Evolutionary conservation across 1,140 invertebrate species (phyloP).

Genomic region (Cotesia glomerata): DNA sequence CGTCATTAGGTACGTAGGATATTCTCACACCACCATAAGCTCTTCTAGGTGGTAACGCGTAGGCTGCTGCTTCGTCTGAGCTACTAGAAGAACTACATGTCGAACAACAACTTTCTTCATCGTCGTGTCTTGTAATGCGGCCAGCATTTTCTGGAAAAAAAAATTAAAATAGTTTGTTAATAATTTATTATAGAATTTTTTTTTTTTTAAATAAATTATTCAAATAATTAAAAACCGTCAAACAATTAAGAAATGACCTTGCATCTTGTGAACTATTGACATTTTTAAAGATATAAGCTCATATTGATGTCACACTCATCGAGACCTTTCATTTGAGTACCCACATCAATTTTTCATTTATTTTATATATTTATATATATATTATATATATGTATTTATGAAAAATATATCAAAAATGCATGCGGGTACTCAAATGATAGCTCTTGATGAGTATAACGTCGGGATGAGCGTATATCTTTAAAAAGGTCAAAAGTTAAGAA

Average conservation of each 20-base stretch:
- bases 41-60: slow-evolving; percentile 78
- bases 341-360: too few relatives aligned
- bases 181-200: background rate
- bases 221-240: background rate
- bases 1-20: slow-evolving; percentile 89
- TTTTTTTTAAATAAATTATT: background rate
- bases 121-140: slow-evolving; percentile 64
- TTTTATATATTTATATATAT: too few relatives aligned
- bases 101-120: slow-evolving; percentile 80
- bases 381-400: too few relatives aligned
- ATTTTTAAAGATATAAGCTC: too few relatives aligned
- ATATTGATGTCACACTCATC: too few relatives aligned
- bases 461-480: too few relatives aligned
- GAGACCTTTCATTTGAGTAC: too few relatives aligned
- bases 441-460: too few relatives aligned
- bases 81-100: slow-evolving; percentile 85
- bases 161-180: background rate
- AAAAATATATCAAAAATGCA: too few relatives aligned
- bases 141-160: slow-evolving; percentile 37
- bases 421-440: too few relatives aligned
- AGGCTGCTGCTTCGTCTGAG: slow-evolving; percentile 82
- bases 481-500: background rate
- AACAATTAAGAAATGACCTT: background rate
- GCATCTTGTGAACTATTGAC: too few relatives aligned
- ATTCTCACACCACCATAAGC: slow-evolving; percentile 86